These are phyloP conservation scores for Bergia sp. DNA, from an alignment of 92 coral and sea anemone species.

Conservation along the genomic window DNA sequence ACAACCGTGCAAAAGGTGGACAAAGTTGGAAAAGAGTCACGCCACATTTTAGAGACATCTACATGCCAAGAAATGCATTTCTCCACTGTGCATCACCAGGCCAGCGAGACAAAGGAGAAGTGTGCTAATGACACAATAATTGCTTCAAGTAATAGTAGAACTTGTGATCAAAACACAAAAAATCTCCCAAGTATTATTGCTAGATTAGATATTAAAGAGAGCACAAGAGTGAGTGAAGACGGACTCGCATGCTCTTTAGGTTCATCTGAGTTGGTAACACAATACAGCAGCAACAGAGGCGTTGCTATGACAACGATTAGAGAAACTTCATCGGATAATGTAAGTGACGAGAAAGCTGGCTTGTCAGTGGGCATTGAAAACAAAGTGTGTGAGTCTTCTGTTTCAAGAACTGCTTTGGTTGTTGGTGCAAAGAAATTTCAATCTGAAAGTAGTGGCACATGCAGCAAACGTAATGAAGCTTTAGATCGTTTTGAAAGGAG, in stretches of 20 bases:
- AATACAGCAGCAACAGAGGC: neutral
- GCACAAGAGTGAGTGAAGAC: neutral
- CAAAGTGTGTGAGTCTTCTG: neutral
- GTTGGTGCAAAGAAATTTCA: neutral
- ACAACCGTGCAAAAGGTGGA: neutral
- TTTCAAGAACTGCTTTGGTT: neutral
- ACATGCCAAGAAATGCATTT: neutral
- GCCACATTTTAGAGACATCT: conserved; percentile 7
- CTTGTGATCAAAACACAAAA: neutral
- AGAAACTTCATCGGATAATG: neutral
- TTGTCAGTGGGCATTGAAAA: neutral
- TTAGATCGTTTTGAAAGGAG: neutral
- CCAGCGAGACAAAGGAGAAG: neutral
- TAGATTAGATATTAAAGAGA: neutral
- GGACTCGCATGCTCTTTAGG: neutral
- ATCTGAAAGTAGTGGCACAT: neutral
- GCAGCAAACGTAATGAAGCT: neutral
- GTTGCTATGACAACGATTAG: neutral
- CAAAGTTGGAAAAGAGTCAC: neutral
- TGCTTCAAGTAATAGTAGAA: neutral
- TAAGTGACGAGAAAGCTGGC: neutral
- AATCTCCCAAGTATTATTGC: neutral
- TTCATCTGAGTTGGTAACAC: neutral
- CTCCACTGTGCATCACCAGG: neutral
- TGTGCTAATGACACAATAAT: neutral